These are phyloP conservation scores for Drosophila prostipennis DNA, from an alignment of 2,888 invertebrate genomes.

Conservation along the genomic window DNA sequence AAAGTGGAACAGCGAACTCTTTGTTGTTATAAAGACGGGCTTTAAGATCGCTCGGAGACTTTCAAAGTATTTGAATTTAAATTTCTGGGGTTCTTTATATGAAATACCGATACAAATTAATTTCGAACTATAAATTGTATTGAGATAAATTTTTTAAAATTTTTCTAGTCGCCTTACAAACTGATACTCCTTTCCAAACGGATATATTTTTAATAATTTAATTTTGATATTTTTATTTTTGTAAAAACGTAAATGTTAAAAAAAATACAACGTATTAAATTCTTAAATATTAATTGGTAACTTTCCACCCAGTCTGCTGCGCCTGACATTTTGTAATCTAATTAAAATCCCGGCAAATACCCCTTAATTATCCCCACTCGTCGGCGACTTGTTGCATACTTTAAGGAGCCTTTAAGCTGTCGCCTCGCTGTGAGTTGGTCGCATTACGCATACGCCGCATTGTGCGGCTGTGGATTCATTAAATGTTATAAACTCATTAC, in stretches of 20 bases:
- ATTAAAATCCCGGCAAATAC: not conserved
- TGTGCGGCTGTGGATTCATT: conserved; percentile 54
- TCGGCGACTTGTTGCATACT: conserved; percentile 52
- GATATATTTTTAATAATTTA: too few relatives aligned
- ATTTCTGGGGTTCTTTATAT: too few relatives aligned
- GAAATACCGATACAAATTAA: too few relatives aligned
- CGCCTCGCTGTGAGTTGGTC: conserved; percentile 3
- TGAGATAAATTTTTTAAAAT: not conserved
- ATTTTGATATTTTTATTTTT: too few relatives aligned
- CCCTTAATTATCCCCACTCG: not conserved
- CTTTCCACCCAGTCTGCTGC: too few relatives aligned
- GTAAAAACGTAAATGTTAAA: too few relatives aligned
- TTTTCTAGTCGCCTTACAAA: not conserved
- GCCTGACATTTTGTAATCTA: not conserved
- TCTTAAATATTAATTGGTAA: not conserved
- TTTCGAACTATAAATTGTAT: too few relatives aligned
- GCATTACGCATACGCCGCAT: conserved; percentile 51
- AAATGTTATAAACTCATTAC: conserved; percentile 76
- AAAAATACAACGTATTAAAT: too few relatives aligned
- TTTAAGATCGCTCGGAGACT: not conserved
- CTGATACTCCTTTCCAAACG: too few relatives aligned
- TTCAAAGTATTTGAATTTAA: too few relatives aligned
- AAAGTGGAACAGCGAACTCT: not conserved
- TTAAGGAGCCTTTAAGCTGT: conserved; percentile 37
- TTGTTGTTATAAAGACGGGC: not conserved